Evolutionary conservation across 2,113 vertebrate species (phyloP), one percentile per base, ranked within the genome.

Genomic region (Bujurquina vittata): DNA sequence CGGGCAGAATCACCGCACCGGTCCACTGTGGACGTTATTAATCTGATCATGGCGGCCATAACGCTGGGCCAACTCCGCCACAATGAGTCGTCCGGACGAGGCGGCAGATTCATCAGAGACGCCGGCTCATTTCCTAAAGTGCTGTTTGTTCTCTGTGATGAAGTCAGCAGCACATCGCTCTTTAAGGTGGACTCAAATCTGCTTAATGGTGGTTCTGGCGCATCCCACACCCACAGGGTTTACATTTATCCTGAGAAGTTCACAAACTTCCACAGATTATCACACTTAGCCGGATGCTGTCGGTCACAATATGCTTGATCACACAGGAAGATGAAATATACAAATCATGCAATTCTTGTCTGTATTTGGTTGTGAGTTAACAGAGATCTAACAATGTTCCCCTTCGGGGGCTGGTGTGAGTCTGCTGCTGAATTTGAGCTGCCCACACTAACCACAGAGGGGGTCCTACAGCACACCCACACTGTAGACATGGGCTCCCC

Each of bases 1-100:
- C 96, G 80, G 93, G 96, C 97, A 96, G 95, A 97, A 97, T 97
- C 95, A 94, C 96, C 88, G 92, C 94, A 94, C 96, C 94, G 95
- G 94, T 96, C 95, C 95, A 93, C 94, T 95, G 96, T 81, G n/a
- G 88, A 94, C 94, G 94, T 95, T 87, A 96, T 97, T 96, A 97
- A 97, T 97, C 95, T 95, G 91, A 94, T 80, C 88, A 92, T 84
- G 89, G 94, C 83, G 87, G 80, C 85, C 88, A 84, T 94, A 93
- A 94, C 85, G 78, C 76, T 82, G 54, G 83, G 85, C 85, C 83
- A 35, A 57, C 29, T 46, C 49, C 82, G 72, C 88, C 88, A 56
- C 67, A 90, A 90, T 73, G 78, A 89, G 79, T 31, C 59, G 52
- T 31, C 62, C 74, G 91, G 75, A 59, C 82, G 40, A 18, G 22